A percentile compares a stretch with the other conserved stretches of the same genome.
Evolutionary conservation across 2,888 invertebrate species (phyloP).

Genomic region (Drosophila mercatorum): DNA sequence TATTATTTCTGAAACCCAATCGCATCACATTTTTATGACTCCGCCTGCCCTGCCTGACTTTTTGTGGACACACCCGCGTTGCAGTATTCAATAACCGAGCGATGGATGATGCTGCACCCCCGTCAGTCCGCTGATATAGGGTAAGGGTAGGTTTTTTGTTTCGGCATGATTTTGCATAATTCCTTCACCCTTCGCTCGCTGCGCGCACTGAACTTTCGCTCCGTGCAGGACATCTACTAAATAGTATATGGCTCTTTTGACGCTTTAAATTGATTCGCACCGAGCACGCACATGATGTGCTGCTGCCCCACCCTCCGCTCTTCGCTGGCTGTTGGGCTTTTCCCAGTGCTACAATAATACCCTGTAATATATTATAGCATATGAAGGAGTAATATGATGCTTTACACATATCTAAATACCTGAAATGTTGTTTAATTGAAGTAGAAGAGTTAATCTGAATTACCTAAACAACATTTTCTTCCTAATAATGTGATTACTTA

Average conservation of each 20-base stretch:
- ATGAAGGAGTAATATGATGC: too few species aligned
- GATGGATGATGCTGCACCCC: constrained; percentile 51
- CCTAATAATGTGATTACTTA: neutral
- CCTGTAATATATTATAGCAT: constrained; percentile 6
- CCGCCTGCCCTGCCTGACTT: constrained; percentile 55
- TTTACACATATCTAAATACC: too few species aligned
- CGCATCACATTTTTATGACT: constrained; percentile 72
- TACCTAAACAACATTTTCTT: too few species aligned
- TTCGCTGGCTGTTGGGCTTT: constrained; percentile 18
- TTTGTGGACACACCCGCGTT: constrained; percentile 59
- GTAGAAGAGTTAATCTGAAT: too few species aligned
- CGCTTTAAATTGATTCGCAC: constrained; percentile 81
- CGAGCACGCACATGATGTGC: constrained; percentile 59
- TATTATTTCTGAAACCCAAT: constrained; percentile 55
- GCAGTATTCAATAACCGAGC: constrained; percentile 53
- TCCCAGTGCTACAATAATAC: constrained; percentile 20
- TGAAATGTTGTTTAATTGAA: neutral
- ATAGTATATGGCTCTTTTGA: constrained; percentile 68
- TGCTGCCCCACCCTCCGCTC: constrained; percentile 2
- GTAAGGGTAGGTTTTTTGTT: constrained; percentile 60
- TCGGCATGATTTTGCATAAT: constrained; percentile 77
- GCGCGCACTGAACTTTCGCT: constrained; percentile 56
- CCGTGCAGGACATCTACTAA: constrained; percentile 67
- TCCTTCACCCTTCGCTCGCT: constrained; percentile 51
- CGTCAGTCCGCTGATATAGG: constrained; percentile 11